Evolutionary conservation across 1,140 invertebrate species (phyloP).

Genomic region (Carcinoscorpius rotundicauda): DNA sequence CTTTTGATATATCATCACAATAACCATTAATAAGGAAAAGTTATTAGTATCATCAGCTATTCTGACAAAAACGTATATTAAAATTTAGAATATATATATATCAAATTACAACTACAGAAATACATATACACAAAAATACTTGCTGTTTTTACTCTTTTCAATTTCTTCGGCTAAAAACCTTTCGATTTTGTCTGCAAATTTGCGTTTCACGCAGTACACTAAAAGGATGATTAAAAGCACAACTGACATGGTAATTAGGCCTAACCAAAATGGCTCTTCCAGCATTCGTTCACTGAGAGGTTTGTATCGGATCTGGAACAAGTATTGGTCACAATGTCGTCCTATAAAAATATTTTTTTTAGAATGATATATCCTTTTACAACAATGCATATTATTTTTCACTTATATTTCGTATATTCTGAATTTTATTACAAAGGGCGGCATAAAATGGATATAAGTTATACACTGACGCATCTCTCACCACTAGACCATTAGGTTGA

Average conservation of each 20-base stretch:
- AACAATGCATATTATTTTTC: too few species aligned
- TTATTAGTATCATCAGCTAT: neutral
- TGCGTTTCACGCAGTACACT: slow-evolving; percentile 63
- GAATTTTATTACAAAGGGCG: too few species aligned
- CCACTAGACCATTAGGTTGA: too few species aligned
- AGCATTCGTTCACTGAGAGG: slow-evolving; percentile 58
- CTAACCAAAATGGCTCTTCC: slow-evolving; percentile 69
- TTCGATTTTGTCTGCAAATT: slow-evolving; percentile 69
- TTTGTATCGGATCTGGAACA: slow-evolving; percentile 51
- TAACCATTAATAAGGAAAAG: neutral
- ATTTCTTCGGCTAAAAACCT: slow-evolving; percentile 64
- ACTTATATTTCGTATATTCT: too few species aligned
- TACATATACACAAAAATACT: slow-evolving; percentile 2
- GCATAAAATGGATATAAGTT: too few species aligned
- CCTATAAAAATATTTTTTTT: slow-evolving; percentile 28
- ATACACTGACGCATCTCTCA: too few species aligned
- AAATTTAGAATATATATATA: too few species aligned
- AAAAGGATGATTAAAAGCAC: slow-evolving; percentile 57
- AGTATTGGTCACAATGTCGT: slow-evolving; percentile 49
- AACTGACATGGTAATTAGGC: slow-evolving; percentile 59
- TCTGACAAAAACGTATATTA: neutral
- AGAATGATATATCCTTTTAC: too few species aligned
- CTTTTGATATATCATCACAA: neutral
- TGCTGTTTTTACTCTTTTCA: slow-evolving; percentile 38
- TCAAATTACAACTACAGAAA: too few species aligned